Evolutionary conservation across 2,888 invertebrate genomes (phyloP), one percentile per base, ranked within the genome.

Genomic region (Craniophora ligustri): DNA sequence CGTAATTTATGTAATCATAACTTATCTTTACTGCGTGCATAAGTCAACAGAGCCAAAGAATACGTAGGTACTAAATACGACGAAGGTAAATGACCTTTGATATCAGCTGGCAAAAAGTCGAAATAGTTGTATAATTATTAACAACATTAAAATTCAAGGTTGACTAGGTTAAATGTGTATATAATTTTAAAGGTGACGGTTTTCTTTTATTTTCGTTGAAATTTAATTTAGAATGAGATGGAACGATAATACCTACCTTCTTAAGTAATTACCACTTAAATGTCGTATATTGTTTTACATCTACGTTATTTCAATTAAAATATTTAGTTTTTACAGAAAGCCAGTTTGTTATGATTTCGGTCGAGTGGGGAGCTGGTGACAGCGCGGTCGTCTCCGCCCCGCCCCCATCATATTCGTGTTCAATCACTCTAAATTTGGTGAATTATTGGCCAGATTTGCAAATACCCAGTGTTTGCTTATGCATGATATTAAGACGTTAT

Each of bases 331-430:
- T 76, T 62, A 51, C 72, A 58, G 46, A 34, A 28, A 23, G 69
- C 59, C 72, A 71, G 76, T 69, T 82, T 82, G 78, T 80, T 84
- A 76, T 81, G 77, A 72, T 82, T 75, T 53, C 51, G 71, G 69
- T 67, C 50, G 74, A 75, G 75, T 63, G 68, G 46, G 67, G 70
- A 62, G 6, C 16, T 65, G 82, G 87, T 51, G 86, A 87, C 79
- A 77, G 85, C 84, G 57, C 85, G 73, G 68, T 55, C 74, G 79
- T 86, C 88, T 72, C 88, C 86, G 79, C 86, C 87, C 81, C 60
- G 46, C 66, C 63, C 74, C 72, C 69, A 57, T 60, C 53, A 38
- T 47, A 71, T 83, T 82, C 85, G 81, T 81, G 82, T 79, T 82
- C 82, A 77, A 83, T 78, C 79, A 80, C 75, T 81, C 71, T 75